Evolutionary conservation across 2,888 invertebrate genomes (phyloP), one percentile per base, ranked within the genome.

Genomic region (Ceratothoa steindachneri): DNA sequence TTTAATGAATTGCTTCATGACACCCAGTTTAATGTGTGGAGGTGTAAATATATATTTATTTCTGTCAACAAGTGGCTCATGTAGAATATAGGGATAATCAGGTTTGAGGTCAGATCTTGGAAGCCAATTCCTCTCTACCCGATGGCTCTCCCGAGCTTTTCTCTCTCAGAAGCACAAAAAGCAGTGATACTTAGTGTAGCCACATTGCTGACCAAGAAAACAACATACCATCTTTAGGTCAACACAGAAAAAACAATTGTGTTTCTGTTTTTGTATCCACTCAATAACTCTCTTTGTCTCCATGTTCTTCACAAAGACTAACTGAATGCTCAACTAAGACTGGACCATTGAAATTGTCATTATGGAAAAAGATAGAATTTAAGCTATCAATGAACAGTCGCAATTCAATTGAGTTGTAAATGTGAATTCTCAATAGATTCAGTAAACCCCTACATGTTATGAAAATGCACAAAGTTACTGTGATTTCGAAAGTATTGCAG

Each of bases 121-220:
- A 41, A 27, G 41, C 68, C 68, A 68, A 5, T 68, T 41, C 22
- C 51, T 68, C 41, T 41, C 9, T 22, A 68, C 68, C 68, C 68
- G 41, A 19, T 68, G 31, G 12, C 41, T 2, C 2, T 41, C 51
- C 41, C n/a, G 9, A 41, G 68, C 68, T 68, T 41, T 68, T 27
- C 24, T 68, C 9, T 68, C 68, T 41, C 41, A 68, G 30, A 68
- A 24, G 15, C 68, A 68, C 41, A 68, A 1, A 41, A 68, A 68
- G 68, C 68, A 68, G 31, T 30, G 68, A 12, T 68, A 41, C 41
- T 68, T 68, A 19, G 68, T 68, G 41, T 41, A 41, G 7, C 41
- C 41, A 15, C 60, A 9, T n/a, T 60, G 60, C 60, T n/a, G 24
- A n/a, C 19, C 19, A 5, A 60, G 24, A n/a, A 67, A 30, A 24